Conservation (phyloP, 2,888 invertebrate species). For the Aphodius sticticus region DNA sequence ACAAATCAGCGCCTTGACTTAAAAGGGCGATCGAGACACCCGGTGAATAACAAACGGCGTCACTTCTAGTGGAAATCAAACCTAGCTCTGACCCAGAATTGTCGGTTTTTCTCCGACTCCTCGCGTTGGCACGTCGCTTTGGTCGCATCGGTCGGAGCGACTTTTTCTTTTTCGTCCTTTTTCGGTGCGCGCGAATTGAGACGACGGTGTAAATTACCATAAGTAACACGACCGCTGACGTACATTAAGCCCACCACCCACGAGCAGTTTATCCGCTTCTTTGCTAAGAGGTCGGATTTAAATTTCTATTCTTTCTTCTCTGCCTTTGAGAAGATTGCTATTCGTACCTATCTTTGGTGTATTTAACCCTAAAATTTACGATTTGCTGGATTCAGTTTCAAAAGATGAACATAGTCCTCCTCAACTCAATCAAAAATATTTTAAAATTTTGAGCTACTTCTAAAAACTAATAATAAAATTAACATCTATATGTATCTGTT, state of each 20-base stretch:
- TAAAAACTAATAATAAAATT: no score
- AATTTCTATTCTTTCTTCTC: background rate
- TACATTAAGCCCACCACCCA: constrained; percentile 15
- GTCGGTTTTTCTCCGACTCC: background rate
- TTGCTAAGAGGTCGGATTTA: background rate
- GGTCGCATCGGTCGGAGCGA: background rate
- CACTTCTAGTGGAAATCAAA: constrained; percentile 4
- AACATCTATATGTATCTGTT: no score
- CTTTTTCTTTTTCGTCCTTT: constrained; percentile 12
- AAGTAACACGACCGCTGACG: constrained; percentile 22
- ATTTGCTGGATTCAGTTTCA: no score
- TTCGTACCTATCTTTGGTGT: no score
- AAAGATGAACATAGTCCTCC: no score
- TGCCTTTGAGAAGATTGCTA: no score
- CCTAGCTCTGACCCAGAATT: constrained; percentile 4
- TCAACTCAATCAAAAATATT: no score
- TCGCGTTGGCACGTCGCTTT: background rate
- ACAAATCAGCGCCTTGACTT: background rate
- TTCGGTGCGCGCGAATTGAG: constrained; percentile 11
- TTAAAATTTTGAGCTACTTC: no score
- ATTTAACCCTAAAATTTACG: no score
- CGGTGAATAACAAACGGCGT: constrained; percentile 4
- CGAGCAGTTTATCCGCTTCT: background rate
- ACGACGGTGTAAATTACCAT: constrained; percentile 25
- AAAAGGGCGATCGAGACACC: background rate